Conservation (phyloP, 2,888 invertebrate genomes). For the Phyto melanocephala region DNA sequence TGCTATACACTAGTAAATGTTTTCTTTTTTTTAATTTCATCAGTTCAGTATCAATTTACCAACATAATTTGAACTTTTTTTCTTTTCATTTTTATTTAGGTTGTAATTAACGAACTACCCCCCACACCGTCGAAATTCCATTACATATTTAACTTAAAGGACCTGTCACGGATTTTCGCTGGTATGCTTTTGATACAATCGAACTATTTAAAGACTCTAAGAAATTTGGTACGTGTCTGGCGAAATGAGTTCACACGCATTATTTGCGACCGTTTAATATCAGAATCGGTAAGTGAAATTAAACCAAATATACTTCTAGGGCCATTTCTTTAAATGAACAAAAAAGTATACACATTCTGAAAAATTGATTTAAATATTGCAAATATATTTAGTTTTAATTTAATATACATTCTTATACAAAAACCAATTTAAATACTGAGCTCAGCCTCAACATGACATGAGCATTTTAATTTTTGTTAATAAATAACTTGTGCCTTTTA, state of each 20-base stretch:
- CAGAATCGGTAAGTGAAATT: constrained; percentile 79
- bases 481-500: too few species aligned
- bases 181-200: constrained; percentile 89
- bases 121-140: constrained; percentile 96
- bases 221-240: constrained; percentile 91
- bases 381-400: too few species aligned
- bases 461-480: too few species aligned
- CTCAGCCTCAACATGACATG: too few species aligned
- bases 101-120: constrained; percentile 87
- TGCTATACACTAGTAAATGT: too few species aligned
- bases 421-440: too few species aligned
- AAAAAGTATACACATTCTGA: too few species aligned
- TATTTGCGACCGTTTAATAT: constrained; percentile 92
- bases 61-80: neutral
- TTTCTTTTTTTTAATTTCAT: too few species aligned
- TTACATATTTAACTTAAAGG: constrained; percentile 95
- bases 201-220: constrained; percentile 83
- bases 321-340: too few species aligned
- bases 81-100: constrained; percentile 78
- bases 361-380: too few species aligned
- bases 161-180: constrained; percentile 90
- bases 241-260: constrained; percentile 93
- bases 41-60: too few species aligned
- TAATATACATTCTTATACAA: too few species aligned
- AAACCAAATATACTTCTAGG: neutral